Evolutionary conservation across 92 coral and sea anemone genomes (phyloP).

Genomic region (Epizoanthus illoricatus): DNA sequence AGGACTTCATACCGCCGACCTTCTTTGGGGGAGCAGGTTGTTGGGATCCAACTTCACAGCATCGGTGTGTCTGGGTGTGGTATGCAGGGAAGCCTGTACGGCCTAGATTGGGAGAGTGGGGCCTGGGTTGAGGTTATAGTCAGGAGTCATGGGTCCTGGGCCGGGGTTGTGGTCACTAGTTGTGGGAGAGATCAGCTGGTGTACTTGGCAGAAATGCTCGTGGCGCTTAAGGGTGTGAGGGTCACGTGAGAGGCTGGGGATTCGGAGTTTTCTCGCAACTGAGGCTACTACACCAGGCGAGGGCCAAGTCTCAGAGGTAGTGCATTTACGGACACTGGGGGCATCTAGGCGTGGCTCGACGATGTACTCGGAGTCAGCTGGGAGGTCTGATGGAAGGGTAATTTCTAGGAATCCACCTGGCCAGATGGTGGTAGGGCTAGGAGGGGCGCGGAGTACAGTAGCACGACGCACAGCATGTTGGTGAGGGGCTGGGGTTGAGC

Average conservation of each 20-base stretch:
- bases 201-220: slow-evolving; percentile 57
- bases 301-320: slow-evolving; percentile 52
- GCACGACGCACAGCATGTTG: slow-evolving; percentile 34
- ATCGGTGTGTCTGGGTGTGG: too few species aligned
- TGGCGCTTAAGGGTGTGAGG: slow-evolving; percentile 30
- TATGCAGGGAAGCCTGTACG: too few species aligned
- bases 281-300: slow-evolving; percentile 40
- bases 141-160: too few species aligned
- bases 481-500: slow-evolving; percentile 29
- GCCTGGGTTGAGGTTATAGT: too few species aligned
- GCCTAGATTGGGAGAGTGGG: too few species aligned
- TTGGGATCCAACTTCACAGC: too few species aligned
- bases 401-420: slow-evolving; percentile 58
- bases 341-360: slow-evolving; percentile 61
- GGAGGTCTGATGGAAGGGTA: slow-evolving; percentile 52
- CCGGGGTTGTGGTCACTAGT: neutral
- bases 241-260: slow-evolving; percentile 24
- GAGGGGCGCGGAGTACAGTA: slow-evolving; percentile 45
- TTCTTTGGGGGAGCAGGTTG: neutral
- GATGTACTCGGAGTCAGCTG: slow-evolving; percentile 45
- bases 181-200: slow-evolving; percentile 11
- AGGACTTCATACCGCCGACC: slow-evolving; percentile 48
- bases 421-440: slow-evolving; percentile 48
- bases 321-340: slow-evolving; percentile 36
- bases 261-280: slow-evolving; percentile 53